These are phyloP conservation scores for Alligator sinensis DNA, from an alignment of 2,113 vertebrate species.

Conservation along the genomic window DNA sequence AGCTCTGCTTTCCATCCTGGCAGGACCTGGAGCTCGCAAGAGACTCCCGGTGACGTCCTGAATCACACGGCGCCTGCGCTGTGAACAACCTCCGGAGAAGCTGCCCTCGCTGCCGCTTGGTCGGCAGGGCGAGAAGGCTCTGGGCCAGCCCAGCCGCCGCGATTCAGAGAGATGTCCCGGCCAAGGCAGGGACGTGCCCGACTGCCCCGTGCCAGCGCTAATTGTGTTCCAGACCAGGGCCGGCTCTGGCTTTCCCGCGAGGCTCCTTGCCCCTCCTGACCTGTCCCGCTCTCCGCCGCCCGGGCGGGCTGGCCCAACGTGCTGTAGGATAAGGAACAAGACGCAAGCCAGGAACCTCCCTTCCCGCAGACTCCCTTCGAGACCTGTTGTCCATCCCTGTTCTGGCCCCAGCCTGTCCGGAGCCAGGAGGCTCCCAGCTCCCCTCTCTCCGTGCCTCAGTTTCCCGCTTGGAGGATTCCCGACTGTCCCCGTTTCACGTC, in stretches of 20 bases:
- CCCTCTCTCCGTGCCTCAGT: neutral
- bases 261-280: neutral
- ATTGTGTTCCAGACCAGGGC: neutral
- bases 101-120: neutral
- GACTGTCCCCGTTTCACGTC: neutral
- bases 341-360: neutral
- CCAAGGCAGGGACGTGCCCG: neutral
- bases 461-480: neutral
- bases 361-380: too few species aligned
- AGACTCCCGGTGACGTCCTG: neutral
- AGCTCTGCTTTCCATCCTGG: accelerated
- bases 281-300: neutral
- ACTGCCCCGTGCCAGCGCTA: accelerated
- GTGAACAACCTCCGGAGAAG: neutral
- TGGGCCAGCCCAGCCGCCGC: neutral
- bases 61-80: neutral
- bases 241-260: accelerated
- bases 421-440: neutral
- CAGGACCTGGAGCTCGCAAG: neutral
- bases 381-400: too few species aligned
- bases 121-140: neutral
- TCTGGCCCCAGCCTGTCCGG: neutral
- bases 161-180: accelerated
- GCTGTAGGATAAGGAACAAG: too few species aligned
- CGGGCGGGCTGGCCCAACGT: neutral